Evolutionary conservation across 2,888 invertebrate species (phyloP).

Genomic region (Drosophila nr. perissopoda): DNA sequence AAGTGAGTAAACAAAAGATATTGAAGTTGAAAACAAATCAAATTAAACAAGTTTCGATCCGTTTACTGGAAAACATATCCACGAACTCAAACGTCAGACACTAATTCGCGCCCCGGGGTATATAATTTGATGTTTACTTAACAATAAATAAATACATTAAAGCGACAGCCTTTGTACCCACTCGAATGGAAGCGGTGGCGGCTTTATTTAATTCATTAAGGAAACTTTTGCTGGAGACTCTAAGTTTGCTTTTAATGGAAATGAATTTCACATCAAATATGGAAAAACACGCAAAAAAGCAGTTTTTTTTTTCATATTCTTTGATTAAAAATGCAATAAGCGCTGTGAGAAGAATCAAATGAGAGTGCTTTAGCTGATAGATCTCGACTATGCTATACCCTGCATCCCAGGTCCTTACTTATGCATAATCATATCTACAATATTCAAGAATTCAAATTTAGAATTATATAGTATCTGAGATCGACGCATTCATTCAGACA

Average conservation of each 20-base stretch:
- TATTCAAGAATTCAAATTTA: background rate
- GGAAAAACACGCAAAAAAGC: constrained; percentile 20
- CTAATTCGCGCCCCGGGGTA: background rate
- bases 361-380: background rate
- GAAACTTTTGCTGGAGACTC: constrained; percentile 11
- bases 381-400: background rate
- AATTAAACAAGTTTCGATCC: background rate
- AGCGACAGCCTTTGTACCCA: background rate
- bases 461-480: background rate
- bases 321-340: constrained; percentile 17
- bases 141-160: background rate
- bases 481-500: background rate
- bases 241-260: constrained; percentile 42
- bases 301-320: constrained; percentile 7
- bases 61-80: background rate
- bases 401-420: background rate
- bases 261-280: constrained; percentile 41
- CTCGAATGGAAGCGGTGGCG: background rate
- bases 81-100: background rate
- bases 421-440: background rate
- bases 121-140: background rate
- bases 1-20: background rate
- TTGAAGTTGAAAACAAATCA: background rate
- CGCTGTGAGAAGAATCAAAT: constrained; percentile 11
- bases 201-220: constrained; percentile 17